Evolutionary conservation across 2,888 invertebrate genomes (phyloP), one percentile per base, ranked within the genome.

Genomic region (Nebria salina): DNA sequence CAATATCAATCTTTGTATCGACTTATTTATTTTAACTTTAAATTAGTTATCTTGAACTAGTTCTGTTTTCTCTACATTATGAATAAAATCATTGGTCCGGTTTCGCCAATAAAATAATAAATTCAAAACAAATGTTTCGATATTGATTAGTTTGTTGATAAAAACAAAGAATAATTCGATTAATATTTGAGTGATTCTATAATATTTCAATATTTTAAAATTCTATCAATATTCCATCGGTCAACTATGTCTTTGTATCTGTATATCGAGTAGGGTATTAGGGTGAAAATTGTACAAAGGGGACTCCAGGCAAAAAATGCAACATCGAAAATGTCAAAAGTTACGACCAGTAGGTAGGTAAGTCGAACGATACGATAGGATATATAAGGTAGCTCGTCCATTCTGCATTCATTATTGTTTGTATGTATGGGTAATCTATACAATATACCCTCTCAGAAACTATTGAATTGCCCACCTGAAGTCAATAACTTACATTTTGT

Each of bases 211-310:
- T 43, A 43, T 43, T 54, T 34, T 34, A 5, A 34, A 54, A 54
- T 64, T 20, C 20, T 64, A 3, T 64, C 75, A 75, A 20, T 43
- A 83, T 77, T 84, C 82, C 72, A 76, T 83, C 83, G 84, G 84
- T 65, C 82, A 68, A 83, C 83, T 82, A 73, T 81, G 83, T 84
- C 83, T 84, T 84, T 84, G 85, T 84, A 81, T 83, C 83, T 83
- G 42, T 64, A 81, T 83, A 25, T 26, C 81, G 83, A 83, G 84
- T 83, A 83, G 82, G 83, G 85, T 85, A 86, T 85, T 86, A 85
- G 87, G 87, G 87, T 86, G 86, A 84, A 85, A 85, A 85, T 85
- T 85, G 85, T 84, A 84, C 84, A 83, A 83, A 85, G 85, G 85
- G 75, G 54, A 43, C 42, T 26, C 15, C n/a, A 13, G 73, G 84